Evolutionary conservation across 2,888 invertebrate species (phyloP), one percentile per base, ranked within the genome.

Genomic region (Hyppa rectilinea): DNA sequence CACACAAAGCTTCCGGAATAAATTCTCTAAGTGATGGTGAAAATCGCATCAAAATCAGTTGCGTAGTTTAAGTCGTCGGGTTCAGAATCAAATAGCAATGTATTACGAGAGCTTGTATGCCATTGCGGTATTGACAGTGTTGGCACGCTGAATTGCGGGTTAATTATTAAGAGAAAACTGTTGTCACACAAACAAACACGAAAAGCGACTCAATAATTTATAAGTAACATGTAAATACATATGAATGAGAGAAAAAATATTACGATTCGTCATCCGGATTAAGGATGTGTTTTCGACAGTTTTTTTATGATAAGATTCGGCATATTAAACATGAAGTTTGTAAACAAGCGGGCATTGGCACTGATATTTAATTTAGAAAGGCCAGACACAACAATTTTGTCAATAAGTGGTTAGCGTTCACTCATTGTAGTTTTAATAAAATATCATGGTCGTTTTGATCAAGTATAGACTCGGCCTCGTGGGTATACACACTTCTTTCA

Each of bases 21-120:
- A n/a, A n/a, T n/a, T n/a, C n/a, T n/a, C n/a, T n/a, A n/a, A n/a
- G n/a, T n/a, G n/a, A n/a, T n/a, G n/a, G n/a, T n/a, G n/a, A n/a
- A n/a, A n/a, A n/a, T n/a, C n/a, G n/a, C n/a, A n/a, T n/a, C n/a
- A n/a, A n/a, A n/a, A n/a, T n/a, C n/a, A n/a, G n/a, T n/a, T n/a
- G n/a, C n/a, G n/a, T n/a, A n/a, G n/a, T n/a, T 75, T 84, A 81
- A 85, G 78, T 68, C 67, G 29, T 34, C 43, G 61, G 77, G 23
- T 71, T 70, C 49, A 50, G 58, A 66, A 72, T 45, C 45, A 45
- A 31, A 66, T 71, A 53, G 36, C 49, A 43, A 66, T 63, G 49
- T 58, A 50, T 61, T 62, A 45, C 4, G 38, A 17, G 45, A 36
- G 47, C n/a, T 40, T 45, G 20, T 31, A 20, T 29, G n/a, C 20